Conservation (phyloP, 35 echinoderm and acorn worm species). For the Holothuria glaberrima region DNA sequence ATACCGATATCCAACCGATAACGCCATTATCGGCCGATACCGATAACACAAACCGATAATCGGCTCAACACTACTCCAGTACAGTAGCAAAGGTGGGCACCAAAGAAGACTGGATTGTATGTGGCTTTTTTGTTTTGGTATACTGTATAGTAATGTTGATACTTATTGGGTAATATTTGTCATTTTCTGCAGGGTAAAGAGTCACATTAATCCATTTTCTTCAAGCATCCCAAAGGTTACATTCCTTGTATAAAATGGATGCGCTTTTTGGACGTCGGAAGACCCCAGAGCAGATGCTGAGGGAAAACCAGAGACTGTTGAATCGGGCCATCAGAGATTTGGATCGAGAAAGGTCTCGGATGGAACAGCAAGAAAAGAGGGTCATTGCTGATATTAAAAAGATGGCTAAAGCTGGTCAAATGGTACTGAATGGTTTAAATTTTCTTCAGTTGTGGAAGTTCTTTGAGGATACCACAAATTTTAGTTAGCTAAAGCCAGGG, state of each 20-base stretch:
- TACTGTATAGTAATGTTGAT: no score
- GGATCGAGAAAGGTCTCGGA: conserved; percentile 79
- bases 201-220: not conserved
- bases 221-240: not conserved
- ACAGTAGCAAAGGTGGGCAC: no score
- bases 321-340: conserved; percentile 90
- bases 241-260: not conserved
- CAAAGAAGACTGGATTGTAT: no score
- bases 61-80: no score
- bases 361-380: conserved; percentile 98
- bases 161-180: no score
- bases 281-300: conserved; percentile 94
- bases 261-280: conserved; percentile 87
- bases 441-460: not conserved
- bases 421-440: conserved; percentile 51
- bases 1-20: no score
- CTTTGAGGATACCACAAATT: not conserved
- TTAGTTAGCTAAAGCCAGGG: not conserved
- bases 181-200: not conserved
- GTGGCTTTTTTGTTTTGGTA: no score
- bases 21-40: no score
- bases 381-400: conserved; percentile 99
- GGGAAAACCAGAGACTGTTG: conserved; percentile 84
- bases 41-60: no score
- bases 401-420: conserved; percentile 95